Evolutionary conservation across 1,140 invertebrate species (phyloP).

Genomic region (Drosophila santomea): DNA sequence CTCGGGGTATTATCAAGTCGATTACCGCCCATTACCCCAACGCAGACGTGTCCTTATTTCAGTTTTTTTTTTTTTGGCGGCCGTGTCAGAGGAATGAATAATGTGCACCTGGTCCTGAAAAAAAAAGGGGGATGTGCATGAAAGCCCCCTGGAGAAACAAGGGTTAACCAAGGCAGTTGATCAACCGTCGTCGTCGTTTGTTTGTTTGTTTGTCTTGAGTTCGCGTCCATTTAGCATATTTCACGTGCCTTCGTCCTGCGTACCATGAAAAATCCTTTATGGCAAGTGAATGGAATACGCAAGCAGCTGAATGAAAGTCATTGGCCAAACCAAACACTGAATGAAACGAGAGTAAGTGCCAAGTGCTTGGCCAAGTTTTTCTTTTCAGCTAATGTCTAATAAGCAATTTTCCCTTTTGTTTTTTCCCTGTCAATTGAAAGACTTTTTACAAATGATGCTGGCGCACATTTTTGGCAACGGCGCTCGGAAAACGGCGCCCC

Average conservation of each 20-base stretch:
- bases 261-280: constrained; percentile 21
- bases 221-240: constrained; percentile 42
- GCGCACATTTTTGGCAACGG: constrained; percentile 2
- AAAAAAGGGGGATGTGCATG: neutral
- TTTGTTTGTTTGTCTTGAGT: constrained; percentile 17
- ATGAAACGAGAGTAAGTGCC: no score
- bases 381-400: constrained; percentile 33
- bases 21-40: constrained; percentile 2
- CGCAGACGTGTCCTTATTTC: neutral
- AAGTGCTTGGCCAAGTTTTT: neutral
- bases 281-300: constrained; percentile 25
- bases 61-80: neutral
- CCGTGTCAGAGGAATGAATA: constrained; percentile 10
- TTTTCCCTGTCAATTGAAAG: constrained; percentile 44
- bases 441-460: constrained; percentile 27
- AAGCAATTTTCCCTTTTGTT: constrained; percentile 44
- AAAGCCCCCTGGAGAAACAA: neutral
- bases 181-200: constrained; percentile 17
- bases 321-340: constrained; percentile 5
- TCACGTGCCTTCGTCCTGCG: constrained; percentile 2
- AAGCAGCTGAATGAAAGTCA: constrained; percentile 32
- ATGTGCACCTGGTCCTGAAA: neutral
- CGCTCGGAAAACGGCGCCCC: no score
- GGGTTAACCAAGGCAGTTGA: constrained; percentile 13
- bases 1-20: neutral